Evolutionary conservation across 2,113 vertebrate genomes (phyloP).

Genomic region (Smithornis capensis): DNA sequence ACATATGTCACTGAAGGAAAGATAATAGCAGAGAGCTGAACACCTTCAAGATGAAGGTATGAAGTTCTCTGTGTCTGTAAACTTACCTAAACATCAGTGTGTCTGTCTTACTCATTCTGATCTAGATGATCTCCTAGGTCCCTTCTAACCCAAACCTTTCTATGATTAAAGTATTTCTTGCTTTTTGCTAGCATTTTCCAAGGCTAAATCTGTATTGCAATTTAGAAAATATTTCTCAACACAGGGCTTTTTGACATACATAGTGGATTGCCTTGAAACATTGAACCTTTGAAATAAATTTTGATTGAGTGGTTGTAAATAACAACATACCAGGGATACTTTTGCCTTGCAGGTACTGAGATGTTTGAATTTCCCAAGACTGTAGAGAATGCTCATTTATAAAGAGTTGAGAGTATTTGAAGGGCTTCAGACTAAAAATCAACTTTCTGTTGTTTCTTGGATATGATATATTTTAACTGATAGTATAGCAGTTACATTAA

Average conservation of each 20-base stretch:
- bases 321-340: neutral
- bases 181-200: neutral
- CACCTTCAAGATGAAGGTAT: neutral
- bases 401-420: neutral
- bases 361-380: neutral
- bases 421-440: neutral
- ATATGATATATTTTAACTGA: neutral
- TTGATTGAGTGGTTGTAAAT: neutral
- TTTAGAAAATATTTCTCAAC: neutral
- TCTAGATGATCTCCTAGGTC: neutral
- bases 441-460: neutral
- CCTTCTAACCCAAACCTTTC: neutral
- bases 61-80: neutral
- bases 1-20: neutral
- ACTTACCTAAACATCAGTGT: neutral
- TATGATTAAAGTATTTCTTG: neutral
- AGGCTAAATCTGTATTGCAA: neutral
- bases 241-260: neutral
- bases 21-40: neutral
- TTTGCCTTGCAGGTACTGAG: neutral
- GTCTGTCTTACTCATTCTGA: neutral
- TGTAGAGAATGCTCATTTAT: neutral
- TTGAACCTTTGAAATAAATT: neutral
- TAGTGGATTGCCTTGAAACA: neutral
- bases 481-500: neutral